These are phyloP conservation scores for Gambusia affinis DNA, from an alignment of 2,113 vertebrate species.

Conservation along the genomic window DNA sequence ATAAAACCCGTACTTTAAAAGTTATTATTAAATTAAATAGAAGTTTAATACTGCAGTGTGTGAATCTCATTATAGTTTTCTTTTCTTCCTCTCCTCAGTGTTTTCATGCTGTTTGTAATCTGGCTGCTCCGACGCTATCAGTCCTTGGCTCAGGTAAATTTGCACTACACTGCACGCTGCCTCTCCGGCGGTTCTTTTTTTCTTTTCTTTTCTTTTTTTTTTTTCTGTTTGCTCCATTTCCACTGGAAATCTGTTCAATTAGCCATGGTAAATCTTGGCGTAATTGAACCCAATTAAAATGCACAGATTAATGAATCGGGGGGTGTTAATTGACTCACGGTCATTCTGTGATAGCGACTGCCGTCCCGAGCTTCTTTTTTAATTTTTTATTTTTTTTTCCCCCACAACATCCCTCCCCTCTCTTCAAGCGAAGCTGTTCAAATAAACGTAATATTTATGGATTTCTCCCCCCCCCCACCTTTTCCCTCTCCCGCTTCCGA, in stretches of 20 bases:
- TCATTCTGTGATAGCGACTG: constrained; percentile 50
- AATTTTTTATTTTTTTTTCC: background rate
- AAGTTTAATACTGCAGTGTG: constrained; percentile 8
- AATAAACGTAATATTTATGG: constrained; percentile 19
- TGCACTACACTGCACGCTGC: background rate
- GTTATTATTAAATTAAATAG: background rate
- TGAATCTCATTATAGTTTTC: constrained; percentile 4
- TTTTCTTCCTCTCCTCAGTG: constrained; percentile 59
- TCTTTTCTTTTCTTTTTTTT: constrained; percentile 7
- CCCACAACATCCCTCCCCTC: background rate
- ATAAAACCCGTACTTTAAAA: background rate
- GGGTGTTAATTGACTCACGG: constrained; percentile 63
- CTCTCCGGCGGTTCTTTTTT: constrained; percentile 1
- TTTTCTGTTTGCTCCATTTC: constrained; percentile 52
- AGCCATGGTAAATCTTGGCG: constrained; percentile 57
- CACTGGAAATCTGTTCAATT: constrained; percentile 64
- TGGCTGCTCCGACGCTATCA: constrained; percentile 81
- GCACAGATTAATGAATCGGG: constrained; percentile 62
- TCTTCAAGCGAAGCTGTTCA: constrained; percentile 22
- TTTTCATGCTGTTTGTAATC: constrained; percentile 83
- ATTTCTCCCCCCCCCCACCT: too few relatives aligned
- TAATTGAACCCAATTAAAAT: constrained; percentile 70
- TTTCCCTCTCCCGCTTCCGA: background rate
- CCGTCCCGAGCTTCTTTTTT: background rate
- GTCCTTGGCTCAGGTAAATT: constrained; percentile 81